Base-by-base conservation (phyloP, 2,113 vertebrate species). In the Tragulus kanchil region DNA sequence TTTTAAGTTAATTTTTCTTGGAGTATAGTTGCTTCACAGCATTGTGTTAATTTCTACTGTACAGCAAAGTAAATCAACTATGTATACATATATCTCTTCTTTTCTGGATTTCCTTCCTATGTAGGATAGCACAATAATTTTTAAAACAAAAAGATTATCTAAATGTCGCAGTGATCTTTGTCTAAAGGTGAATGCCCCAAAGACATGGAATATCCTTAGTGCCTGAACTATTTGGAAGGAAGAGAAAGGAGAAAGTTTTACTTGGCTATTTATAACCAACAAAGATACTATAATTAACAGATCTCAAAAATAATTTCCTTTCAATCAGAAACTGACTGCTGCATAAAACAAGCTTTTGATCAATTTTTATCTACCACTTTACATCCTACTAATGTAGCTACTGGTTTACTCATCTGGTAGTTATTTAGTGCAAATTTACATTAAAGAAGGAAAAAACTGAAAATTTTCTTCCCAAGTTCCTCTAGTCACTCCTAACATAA, bases 91-190 rank as follows among this genome's bases (percentile, higher is more conserved):
- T 69, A 45, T 45, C 69, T 42, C 1, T 45, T 73, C 13, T n/a
- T n/a, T 73, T 25, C 0, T 21, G 13, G 69, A 73, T 73, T 45
- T 73, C 21, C 42, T 45, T 73, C 25, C 21, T 11, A 45, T 73
- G 21, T 45, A 73, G 69, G 42, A 45, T 0, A 81, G 31, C 8
- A 90, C 3, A 90, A 0, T 90, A 4, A 96, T 65, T 94, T 97
- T 97, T 89, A 69, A 92, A 93, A 94, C 25, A 90, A 95, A 69
- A 92, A 87, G 52, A 84, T 77, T 84, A 96, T 50, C 26, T 85
- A 84, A 77, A 86, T 48, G 3, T 26, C 61, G 71, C 7, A 89
- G 14, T 31, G 3, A 93, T 62, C n/a, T 90, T 82, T 82, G 81
- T 95, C 77, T 56, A 85, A 78, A 96, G 16, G 0, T 77, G 15